Evolutionary conservation across 2,888 invertebrate species (phyloP).

Genomic region (Calameuta idolon): DNA sequence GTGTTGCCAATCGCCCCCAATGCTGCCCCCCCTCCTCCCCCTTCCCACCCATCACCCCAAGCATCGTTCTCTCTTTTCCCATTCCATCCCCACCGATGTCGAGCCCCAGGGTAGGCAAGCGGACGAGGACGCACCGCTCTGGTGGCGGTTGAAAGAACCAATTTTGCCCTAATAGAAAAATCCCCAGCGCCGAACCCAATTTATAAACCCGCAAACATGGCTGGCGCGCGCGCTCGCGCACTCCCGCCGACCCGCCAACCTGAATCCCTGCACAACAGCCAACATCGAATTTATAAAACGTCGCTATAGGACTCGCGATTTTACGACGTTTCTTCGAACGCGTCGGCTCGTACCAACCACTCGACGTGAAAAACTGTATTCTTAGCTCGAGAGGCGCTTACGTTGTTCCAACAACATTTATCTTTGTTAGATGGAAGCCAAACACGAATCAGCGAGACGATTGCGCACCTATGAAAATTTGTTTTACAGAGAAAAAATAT

Average conservation of each 20-base stretch:
- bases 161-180: conserved; percentile 68
- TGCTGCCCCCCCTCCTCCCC: neutral
- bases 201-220: conserved; percentile 68
- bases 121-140: conserved; percentile 47
- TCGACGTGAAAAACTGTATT: neutral
- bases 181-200: conserved; percentile 67
- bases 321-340: neutral
- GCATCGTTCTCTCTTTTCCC: conserved; percentile 7
- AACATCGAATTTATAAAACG: conserved; percentile 53
- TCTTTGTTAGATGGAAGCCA: neutral
- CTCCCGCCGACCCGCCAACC: conserved; percentile 22
- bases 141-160: conserved; percentile 68
- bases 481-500: neutral
- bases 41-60: conserved; percentile 12
- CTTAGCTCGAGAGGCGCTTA: neutral
- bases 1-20: conserved; percentile 32
- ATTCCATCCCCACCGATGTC: conserved; percentile 15
- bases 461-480: neutral
- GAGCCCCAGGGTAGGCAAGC: neutral
- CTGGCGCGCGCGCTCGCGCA: conserved; percentile 45
- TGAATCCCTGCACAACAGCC: conserved; percentile 47
- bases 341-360: neutral
- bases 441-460: neutral
- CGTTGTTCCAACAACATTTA: neutral
- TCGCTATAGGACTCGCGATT: neutral